phyloP scores from a whole-genome alignment of 1,140 invertebrate species.

The Lasioglossum baleicum region DNA sequence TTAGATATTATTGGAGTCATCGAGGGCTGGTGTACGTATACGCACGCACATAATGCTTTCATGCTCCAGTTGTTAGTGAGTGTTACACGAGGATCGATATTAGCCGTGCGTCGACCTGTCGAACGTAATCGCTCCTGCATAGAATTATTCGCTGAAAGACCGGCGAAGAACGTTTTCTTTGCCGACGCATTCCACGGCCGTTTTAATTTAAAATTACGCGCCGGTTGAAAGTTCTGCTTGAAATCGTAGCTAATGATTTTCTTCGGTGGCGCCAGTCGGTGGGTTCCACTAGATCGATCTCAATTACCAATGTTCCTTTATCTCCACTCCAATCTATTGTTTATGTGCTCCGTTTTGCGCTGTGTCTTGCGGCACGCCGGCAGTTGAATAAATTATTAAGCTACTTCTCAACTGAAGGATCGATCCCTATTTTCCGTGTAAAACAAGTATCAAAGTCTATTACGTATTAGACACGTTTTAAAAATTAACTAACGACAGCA shows the following conservation, averaged over 20 bases:
- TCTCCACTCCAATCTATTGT: conserved; percentile 27
- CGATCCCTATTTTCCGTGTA: background rate
- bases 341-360: background rate
- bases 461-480: no score
- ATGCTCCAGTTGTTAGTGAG: conserved; percentile 64
- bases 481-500: no score
- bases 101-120: conserved; percentile 58
- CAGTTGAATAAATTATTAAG: background rate
- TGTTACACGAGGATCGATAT: conserved; percentile 60
- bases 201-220: background rate
- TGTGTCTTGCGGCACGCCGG: no score
- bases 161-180: background rate
- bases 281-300: conserved; percentile 40
- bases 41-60: conserved; percentile 55
- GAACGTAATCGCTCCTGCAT: conserved; percentile 46
- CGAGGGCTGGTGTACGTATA: conserved; percentile 16
- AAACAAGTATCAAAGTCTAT: no score
- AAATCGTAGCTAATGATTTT: conserved; percentile 11
- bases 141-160: conserved; percentile 51
- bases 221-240: background rate
- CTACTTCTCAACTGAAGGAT: background rate
- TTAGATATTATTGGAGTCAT: conserved; percentile 53
- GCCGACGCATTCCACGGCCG: conserved; percentile 8
- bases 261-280: conserved; percentile 17
- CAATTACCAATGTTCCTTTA: conserved; percentile 32